Percentiles rank a stretch among this genome's conserved stretches.
Evolutionary conservation across 2,113 vertebrate genomes (phyloP).

Genomic region (Tenebrosternarchus preto): DNA sequence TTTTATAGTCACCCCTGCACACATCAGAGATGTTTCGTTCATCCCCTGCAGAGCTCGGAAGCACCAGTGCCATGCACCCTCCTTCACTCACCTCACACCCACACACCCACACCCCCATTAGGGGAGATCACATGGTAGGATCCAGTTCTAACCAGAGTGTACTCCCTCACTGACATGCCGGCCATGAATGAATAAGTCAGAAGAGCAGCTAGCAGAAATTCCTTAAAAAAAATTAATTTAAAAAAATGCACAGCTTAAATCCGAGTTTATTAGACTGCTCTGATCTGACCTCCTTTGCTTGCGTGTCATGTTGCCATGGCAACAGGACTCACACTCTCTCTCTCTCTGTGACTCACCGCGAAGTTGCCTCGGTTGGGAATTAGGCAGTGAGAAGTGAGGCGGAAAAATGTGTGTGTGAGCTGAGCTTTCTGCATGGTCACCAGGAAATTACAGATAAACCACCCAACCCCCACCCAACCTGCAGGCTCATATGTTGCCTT

Average conservation of each 20-base stretch:
- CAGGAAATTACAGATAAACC: conserved; percentile 41
- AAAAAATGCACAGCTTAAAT: conserved; percentile 27
- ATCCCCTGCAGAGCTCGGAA: conserved; percentile 22
- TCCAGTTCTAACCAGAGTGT: conserved; percentile 52
- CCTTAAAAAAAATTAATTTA: conserved; percentile 37
- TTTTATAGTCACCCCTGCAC: neutral
- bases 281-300: conserved; percentile 73
- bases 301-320: conserved; percentile 72
- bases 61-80: conserved; percentile 1
- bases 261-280: conserved; percentile 66
- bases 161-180: conserved; percentile 57
- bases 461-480: neutral
- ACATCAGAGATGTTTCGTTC: conserved; percentile 32
- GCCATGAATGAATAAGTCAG: conserved; percentile 16
- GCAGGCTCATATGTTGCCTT: neutral
- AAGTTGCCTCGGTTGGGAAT: conserved; percentile 68
- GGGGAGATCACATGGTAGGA: conserved; percentile 47
- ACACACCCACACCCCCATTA: neutral
- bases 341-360: conserved; percentile 52
- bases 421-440: conserved; percentile 49
- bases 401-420: conserved; percentile 42
- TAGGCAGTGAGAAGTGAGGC: conserved; percentile 56
- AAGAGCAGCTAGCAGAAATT: conserved; percentile 32
- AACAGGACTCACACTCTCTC: conserved; percentile 68
- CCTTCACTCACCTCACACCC: conserved; percentile 2